phyloP scores from a whole-genome alignment of 2,797 vertebrate species.

The Trachurus trachurus region DNA sequence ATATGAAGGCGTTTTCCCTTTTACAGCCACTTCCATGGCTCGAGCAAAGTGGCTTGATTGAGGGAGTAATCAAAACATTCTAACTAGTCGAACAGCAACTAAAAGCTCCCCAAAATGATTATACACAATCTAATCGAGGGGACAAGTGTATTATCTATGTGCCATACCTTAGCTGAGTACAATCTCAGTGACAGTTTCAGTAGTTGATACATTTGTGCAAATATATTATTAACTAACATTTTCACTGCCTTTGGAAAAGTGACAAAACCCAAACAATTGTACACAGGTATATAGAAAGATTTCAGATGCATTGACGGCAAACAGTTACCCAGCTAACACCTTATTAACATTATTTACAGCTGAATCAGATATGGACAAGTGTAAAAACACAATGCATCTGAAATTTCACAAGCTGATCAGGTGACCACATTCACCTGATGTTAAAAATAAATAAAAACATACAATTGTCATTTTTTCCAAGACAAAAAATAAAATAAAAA shows the following conservation, averaged over 20 bases:
- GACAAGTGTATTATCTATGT: conserved; percentile 56
- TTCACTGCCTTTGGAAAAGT: conserved; percentile 59
- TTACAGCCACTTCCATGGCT: conserved; percentile 97
- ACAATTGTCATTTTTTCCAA: conserved; percentile 82
- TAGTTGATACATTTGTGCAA: conserved; percentile 66
- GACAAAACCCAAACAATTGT: conserved; percentile 68
- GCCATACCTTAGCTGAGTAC: conserved; percentile 62
- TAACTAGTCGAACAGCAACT: conserved; percentile 87
- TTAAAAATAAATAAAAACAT: conserved; percentile 66
- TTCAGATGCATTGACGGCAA: conserved; percentile 79
- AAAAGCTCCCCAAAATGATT: conserved; percentile 69
- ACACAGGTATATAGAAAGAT: conserved; percentile 67
- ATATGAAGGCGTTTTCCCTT: conserved; percentile 99
- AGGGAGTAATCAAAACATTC: conserved; percentile 95
- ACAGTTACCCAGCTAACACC: conserved; percentile 19
- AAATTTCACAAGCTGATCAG: conserved; percentile 88
- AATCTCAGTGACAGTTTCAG: conserved; percentile 72
- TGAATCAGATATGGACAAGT: conserved; percentile 39
- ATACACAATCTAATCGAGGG: conserved; percentile 69
- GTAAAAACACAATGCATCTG: conserved; percentile 87
- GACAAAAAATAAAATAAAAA: conserved; percentile 58
- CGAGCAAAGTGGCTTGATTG: conserved; percentile 96
- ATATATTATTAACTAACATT: conserved; percentile 59
- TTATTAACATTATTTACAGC: conserved; percentile 48
- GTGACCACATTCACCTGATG: conserved; percentile 89